Evolutionary conservation across 2,113 vertebrate species (phyloP).

Genomic region (Falcunculus frontatus): DNA sequence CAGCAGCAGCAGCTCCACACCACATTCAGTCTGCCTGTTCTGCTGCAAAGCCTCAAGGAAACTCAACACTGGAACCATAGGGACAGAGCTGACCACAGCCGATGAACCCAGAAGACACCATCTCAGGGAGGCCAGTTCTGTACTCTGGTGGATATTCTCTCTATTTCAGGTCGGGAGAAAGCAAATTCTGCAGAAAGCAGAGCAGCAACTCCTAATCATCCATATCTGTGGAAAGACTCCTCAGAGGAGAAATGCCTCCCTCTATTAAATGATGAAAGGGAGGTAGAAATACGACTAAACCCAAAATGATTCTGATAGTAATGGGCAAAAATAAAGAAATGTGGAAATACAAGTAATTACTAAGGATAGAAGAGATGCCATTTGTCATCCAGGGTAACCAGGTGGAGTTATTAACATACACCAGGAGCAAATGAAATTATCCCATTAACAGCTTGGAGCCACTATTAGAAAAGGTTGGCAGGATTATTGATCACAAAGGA

Average conservation of each 20-base stretch:
- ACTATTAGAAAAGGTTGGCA: background rate
- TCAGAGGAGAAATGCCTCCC: background rate
- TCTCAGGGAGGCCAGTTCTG: background rate
- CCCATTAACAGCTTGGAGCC: background rate
- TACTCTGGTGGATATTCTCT: background rate
- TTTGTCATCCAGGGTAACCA: background rate
- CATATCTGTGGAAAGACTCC: background rate
- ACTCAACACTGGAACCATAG: background rate
- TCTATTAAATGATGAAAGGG: background rate
- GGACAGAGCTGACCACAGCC: background rate
- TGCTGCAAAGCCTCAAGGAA: background rate
- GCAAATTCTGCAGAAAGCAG: background rate
- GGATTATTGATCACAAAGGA: background rate
- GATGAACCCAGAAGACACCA: background rate
- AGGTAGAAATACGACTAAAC: background rate
- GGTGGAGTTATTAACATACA: background rate
- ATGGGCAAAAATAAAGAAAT: background rate
- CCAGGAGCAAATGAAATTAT: background rate
- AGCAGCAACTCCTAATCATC: background rate
- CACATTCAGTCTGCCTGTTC: rapidly evolving
- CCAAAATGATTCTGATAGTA: background rate
- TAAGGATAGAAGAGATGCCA: background rate
- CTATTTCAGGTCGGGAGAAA: background rate
- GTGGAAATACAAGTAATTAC: background rate
- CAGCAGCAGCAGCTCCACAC: background rate